Percentiles rank a stretch among this genome's conserved stretches.
phyloP scores from a whole-genome alignment of 2,797 vertebrate genomes.

The Semotilus atromaculatus region DNA sequence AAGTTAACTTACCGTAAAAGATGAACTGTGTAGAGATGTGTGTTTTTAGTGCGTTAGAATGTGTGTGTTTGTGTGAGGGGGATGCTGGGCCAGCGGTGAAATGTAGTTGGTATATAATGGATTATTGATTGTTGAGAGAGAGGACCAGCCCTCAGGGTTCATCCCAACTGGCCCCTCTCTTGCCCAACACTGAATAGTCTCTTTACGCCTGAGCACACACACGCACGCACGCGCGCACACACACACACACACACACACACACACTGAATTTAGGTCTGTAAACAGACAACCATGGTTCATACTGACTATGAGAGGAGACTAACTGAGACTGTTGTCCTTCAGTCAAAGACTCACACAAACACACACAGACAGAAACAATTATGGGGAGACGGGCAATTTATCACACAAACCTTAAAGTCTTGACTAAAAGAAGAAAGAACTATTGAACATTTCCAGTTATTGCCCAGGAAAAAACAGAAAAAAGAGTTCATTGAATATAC shows the following conservation, averaged over 20 bases:
- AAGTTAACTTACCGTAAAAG: conserved; percentile 43
- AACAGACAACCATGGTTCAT: conserved; percentile 72
- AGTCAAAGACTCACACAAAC: conserved; percentile 35
- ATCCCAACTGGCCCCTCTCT: conserved; percentile 80
- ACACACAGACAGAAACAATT: neutral
- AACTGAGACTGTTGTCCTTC: conserved; percentile 48
- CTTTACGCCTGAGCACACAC: conserved; percentile 85
- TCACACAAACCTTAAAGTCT: neutral
- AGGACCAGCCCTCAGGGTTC: conserved; percentile 84
- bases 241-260: conserved; percentile 35
- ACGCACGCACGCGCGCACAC: conserved; percentile 43
- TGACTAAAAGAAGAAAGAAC: neutral
- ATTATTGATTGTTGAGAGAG: conserved; percentile 90
- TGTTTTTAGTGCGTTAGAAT: conserved; percentile 39
- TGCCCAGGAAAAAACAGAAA: neutral
- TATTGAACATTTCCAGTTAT: neutral
- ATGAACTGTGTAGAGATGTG: conserved; percentile 39
- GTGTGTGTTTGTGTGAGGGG: conserved; percentile 53
- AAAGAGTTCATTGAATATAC: neutral
- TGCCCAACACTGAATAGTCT: conserved; percentile 87
- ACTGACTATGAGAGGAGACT: conserved; percentile 49
- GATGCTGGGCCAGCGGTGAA: conserved; percentile 67
- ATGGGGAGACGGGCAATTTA: neutral
- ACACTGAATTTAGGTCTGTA: conserved; percentile 79
- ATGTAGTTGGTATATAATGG: conserved; percentile 92